Evolutionary conservation across 1,140 invertebrate genomes (phyloP).

Genomic region (Ceratina australensis): DNA sequence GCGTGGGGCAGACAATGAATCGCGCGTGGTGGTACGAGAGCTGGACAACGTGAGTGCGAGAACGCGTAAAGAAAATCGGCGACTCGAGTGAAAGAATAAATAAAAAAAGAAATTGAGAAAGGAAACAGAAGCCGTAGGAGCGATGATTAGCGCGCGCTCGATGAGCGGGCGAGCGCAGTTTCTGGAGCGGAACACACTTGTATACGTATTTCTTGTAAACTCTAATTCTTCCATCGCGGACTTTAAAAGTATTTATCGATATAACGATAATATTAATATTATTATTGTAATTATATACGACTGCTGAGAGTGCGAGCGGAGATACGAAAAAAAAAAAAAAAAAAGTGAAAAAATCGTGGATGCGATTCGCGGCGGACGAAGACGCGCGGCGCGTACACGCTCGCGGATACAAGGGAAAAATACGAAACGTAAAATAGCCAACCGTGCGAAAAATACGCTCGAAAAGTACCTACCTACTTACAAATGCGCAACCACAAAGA

Average conservation of each 20-base stretch:
- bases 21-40: slow-evolving; percentile 40
- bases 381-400: slow-evolving; percentile 5
- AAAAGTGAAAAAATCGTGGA: slow-evolving; percentile 57
- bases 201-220: slow-evolving; percentile 81
- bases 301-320: slow-evolving; percentile 76
- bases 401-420: slow-evolving; percentile 46
- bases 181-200: slow-evolving; percentile 75
- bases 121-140: slow-evolving; percentile 14
- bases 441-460: slow-evolving; percentile 63
- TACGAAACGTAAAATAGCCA: slow-evolving; percentile 51
- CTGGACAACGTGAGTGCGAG: slow-evolving; percentile 32
- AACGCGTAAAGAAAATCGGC: slow-evolving; percentile 35
- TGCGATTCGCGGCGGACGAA: slow-evolving; percentile 39
- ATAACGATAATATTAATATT: slow-evolving; percentile 79
- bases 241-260: slow-evolving; percentile 80
- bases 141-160: slow-evolving; percentile 57
- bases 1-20: slow-evolving; percentile 22
- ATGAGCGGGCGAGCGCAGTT: slow-evolving; percentile 56
- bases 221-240: slow-evolving; percentile 80
- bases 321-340: slow-evolving; percentile 47
- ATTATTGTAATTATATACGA: slow-evolving; percentile 80
- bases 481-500: slow-evolving; percentile 76
- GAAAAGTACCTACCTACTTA: slow-evolving; percentile 68
- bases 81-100: slow-evolving; percentile 28
- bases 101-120: slow-evolving; percentile 50